These are phyloP conservation scores for Chrosomus eos DNA, from an alignment of 2,797 vertebrate genomes.

Conservation along the genomic window DNA sequence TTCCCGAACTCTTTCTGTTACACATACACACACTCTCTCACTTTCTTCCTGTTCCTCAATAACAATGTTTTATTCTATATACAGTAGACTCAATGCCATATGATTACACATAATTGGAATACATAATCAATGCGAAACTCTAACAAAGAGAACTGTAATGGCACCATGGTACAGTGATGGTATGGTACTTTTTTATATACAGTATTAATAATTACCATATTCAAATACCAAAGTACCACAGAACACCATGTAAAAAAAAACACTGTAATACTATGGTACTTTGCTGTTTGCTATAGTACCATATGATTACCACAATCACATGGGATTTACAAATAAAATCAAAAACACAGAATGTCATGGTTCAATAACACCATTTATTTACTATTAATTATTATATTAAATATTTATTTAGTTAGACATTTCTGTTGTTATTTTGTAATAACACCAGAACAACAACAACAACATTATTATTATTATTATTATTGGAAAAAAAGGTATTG, in stretches of 20 bases:
- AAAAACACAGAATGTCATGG: background rate
- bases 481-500: background rate
- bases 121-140: background rate
- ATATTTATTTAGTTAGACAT: too few relatives aligned
- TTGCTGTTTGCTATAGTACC: background rate
- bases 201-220: background rate
- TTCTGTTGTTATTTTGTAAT: too few relatives aligned
- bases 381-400: background rate
- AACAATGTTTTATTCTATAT: background rate
- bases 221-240: background rate
- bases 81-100: background rate
- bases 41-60: conserved; percentile 35
- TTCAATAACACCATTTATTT: background rate
- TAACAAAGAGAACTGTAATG: background rate
- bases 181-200: background rate
- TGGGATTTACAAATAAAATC: background rate
- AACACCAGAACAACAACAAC: too few relatives aligned
- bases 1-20: conserved; percentile 47
- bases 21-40: conserved; percentile 15
- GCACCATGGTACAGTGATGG: background rate
- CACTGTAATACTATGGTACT: background rate
- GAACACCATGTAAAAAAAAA: background rate
- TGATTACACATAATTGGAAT: background rate
- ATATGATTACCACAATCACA: background rate
- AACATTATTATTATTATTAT: background rate